Evolutionary conservation across 2,888 invertebrate species (phyloP), one percentile per base, ranked within the genome.

Genomic region (Spialia ferax): DNA sequence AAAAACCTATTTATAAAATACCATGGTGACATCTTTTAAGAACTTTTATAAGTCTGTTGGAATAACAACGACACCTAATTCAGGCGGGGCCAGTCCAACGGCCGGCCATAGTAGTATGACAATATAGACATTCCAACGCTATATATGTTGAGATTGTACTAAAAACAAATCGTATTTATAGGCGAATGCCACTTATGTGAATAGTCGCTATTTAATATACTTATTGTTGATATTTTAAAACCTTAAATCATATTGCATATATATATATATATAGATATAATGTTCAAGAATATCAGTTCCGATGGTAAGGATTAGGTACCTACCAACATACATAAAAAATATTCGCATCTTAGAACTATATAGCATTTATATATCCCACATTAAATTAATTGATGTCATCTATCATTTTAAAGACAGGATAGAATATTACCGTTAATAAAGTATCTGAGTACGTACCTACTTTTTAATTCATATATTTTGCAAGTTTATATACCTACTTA

Each of bases 61-160:
- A 73, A 75, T 68, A 54, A 74, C 77, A 74, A 62, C 76, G 73
- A 79, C 76, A 78, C 80, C n/a, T n/a, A n/a, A 81, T 81, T 79
- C 79, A 79, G 76, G 78, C 77, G 79, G 76, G 75, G 77, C 72
- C 73, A 71, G 70, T 35, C 70, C 71, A 71, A 77, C 77, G 77
- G 82, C 76, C 72, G 82, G 86, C 87, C 85, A 88, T 86, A 78
- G 82, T 91, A 91, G 89, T 82, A 87, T 89, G 91, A 92, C 91
- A 92, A 91, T 91, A 91, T 91, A 91, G 85, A 84, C 81, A 87
- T 88, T 86, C 79, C 82, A 85, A 82, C 73, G 84, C 85, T 88
- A 85, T 81, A 83, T 64, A 66, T 55, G 29, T 45, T 67, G 32
- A 55, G 60, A 29, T 61, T 71, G 59, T 72, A 69, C 18, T 55